Evolutionary conservation across 1,140 invertebrate genomes (phyloP).

Genomic region (Magallana gigas): DNA sequence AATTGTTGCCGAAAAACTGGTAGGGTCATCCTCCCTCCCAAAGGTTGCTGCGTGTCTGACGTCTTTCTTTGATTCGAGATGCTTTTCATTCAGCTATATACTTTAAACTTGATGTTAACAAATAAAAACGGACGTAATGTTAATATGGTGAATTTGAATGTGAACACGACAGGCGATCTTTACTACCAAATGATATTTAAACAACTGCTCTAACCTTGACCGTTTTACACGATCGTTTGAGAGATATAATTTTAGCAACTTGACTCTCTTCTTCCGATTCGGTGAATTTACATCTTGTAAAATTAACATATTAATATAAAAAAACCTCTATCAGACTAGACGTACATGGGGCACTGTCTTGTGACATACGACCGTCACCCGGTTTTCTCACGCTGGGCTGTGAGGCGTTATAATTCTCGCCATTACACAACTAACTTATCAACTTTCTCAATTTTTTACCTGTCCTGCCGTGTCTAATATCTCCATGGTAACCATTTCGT

Average conservation of each 20-base stretch:
- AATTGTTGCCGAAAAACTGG: no score
- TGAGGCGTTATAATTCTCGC: slow-evolving; percentile 1
- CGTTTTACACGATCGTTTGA: neutral
- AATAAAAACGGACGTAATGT: no score
- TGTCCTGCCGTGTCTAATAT: slow-evolving; percentile 95
- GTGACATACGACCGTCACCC: neutral
- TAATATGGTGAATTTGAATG: neutral
- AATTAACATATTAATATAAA: slow-evolving; percentile 28
- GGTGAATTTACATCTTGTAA: neutral
- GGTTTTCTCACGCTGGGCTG: slow-evolving; percentile 14
- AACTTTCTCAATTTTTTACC: slow-evolving; percentile 80
- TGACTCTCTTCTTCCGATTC: slow-evolving; percentile 1
- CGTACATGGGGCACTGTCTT: neutral
- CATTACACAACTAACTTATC: neutral
- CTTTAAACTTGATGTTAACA: no score
- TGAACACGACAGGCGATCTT: neutral
- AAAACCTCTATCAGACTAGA: neutral
- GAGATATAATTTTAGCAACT: neutral
- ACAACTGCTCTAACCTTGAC: neutral
- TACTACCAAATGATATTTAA: neutral
- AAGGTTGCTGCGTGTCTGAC: no score
- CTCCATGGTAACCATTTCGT: slow-evolving; percentile 93
- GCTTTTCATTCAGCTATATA: no score
- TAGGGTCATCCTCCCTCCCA: no score
- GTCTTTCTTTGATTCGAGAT: no score